Evolutionary conservation across 1,140 invertebrate genomes (phyloP).

Genomic region (Dendrolimus kikuchii): DNA sequence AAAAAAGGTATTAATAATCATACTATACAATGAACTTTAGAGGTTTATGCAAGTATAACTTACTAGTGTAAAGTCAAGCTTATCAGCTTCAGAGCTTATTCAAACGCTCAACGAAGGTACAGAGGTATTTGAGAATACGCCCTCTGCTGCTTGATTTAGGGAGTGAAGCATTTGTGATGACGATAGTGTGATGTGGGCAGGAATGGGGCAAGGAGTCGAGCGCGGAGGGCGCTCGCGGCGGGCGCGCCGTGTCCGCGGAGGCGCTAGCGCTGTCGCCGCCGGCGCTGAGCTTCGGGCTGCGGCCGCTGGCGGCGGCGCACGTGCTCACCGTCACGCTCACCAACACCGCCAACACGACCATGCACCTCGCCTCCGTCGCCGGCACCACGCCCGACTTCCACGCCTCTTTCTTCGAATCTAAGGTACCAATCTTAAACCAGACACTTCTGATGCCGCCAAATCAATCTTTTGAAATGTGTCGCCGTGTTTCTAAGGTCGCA

Average conservation of each 20-base stretch:
- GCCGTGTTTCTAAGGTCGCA: too few relatives aligned
- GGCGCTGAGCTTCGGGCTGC: conserved; percentile 34
- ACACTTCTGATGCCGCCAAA: too few relatives aligned
- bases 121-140: too few relatives aligned
- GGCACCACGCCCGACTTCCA: conserved; percentile 61
- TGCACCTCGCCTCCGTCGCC: conserved; percentile 58
- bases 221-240: conserved; percentile 4
- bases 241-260: conserved; percentile 15
- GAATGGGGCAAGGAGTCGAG: conserved; percentile 40
- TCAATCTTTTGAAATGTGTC: too few relatives aligned
- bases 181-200: conserved; percentile 24
- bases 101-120: too few relatives aligned
- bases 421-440: conserved; percentile 29
- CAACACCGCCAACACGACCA: conserved; percentile 52
- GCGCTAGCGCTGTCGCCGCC: conserved; percentile 35
- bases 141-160: too few relatives aligned
- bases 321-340: conserved; percentile 44
- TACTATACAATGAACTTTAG: too few relatives aligned
- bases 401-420: conserved; percentile 60
- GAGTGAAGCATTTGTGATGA: neutral
- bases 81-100: too few relatives aligned
- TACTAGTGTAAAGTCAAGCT: too few relatives aligned
- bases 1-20: too few relatives aligned
- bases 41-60: too few relatives aligned
- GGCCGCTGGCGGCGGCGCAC: conserved; percentile 39